phyloP scores from a whole-genome alignment of 2,888 invertebrate genomes.

The Erannis defoliaria region DNA sequence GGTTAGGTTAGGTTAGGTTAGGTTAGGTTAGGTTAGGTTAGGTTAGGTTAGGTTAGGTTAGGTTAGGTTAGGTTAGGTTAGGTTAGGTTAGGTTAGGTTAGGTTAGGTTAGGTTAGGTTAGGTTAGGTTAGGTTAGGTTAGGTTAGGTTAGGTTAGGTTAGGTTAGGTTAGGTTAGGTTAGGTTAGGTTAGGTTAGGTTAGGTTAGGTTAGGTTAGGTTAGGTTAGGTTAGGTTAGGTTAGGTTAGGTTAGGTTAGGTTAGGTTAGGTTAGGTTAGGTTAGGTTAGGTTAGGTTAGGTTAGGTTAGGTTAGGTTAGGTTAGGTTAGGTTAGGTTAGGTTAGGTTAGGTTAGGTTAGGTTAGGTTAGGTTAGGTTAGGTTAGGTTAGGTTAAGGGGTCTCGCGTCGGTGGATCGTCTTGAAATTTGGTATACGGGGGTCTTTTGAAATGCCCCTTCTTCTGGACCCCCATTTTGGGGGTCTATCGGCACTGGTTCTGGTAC shows the following conservation, averaged over 20 bases:
- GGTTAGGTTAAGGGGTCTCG: no score
- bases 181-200: conserved; percentile 27
- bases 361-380: conserved; percentile 33
- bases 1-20: no score
- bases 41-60: conserved; percentile 24
- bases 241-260: conserved; percentile 35
- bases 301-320: conserved; percentile 33
- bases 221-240: conserved; percentile 31
- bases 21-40: no score
- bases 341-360: conserved; percentile 30
- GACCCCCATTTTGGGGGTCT: no score
- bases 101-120: conserved; percentile 27
- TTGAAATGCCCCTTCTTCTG: no score
- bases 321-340: conserved; percentile 5
- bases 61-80: conserved; percentile 9
- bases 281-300: conserved; percentile 35
- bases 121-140: conserved; percentile 27
- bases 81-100: conserved; percentile 23
- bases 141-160: conserved; percentile 27
- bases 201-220: conserved; percentile 27
- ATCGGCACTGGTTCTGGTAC: no score
- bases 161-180: conserved; percentile 25
- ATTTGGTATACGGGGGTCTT: no score
- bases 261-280: conserved; percentile 31
- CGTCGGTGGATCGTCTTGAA: no score